Percentiles rank a stretch among this genome's conserved stretches.
phyloP scores from a whole-genome alignment of 2,888 invertebrate species.

The Sycophila texana region DNA sequence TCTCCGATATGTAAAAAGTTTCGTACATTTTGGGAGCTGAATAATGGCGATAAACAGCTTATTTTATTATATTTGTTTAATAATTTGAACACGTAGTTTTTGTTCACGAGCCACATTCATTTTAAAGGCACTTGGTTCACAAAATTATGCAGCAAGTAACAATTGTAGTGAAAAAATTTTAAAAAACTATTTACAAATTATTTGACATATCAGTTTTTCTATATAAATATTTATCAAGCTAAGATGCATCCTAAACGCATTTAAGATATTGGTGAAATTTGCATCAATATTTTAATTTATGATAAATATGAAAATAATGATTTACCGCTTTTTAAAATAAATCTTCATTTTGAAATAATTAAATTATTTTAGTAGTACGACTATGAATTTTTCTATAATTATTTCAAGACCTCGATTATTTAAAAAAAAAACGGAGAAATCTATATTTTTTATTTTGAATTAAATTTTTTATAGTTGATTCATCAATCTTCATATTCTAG shows the following conservation, averaged over 20 bases:
- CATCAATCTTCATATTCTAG: too few species aligned
- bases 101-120: constrained; percentile 53
- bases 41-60: constrained; percentile 38
- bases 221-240: constrained; percentile 42
- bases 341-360: too few species aligned
- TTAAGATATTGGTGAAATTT: too few species aligned
- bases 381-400: too few species aligned
- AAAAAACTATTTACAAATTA: constrained; percentile 51
- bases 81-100: constrained; percentile 53
- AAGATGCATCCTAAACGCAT: not conserved
- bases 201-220: constrained; percentile 44
- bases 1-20: constrained; percentile 41
- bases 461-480: too few species aligned
- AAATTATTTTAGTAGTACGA: too few species aligned
- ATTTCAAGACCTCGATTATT: too few species aligned
- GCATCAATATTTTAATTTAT: not conserved
- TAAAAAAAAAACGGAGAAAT: too few species aligned
- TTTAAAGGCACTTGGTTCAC: constrained; percentile 56
- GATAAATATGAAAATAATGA: not conserved
- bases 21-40: constrained; percentile 42
- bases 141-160: constrained; percentile 49
- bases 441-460: too few species aligned
- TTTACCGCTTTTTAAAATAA: too few species aligned
- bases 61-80: constrained; percentile 4
- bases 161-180: constrained; percentile 49